Evolutionary conservation across 2,113 vertebrate genomes (phyloP).

Genomic region (Scortum barcoo): DNA sequence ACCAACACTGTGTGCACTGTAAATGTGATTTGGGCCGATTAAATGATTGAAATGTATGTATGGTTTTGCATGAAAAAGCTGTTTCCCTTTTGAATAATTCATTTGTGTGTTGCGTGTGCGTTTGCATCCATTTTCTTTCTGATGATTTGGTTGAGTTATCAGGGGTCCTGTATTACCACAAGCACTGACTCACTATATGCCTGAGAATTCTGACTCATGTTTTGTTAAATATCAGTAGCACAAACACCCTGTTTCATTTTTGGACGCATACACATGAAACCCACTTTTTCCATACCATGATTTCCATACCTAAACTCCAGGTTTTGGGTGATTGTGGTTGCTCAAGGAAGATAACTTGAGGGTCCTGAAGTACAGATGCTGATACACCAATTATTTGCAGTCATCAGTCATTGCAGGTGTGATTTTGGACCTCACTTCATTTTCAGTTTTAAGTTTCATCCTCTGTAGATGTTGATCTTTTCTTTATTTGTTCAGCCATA

Average conservation of each 20-base stretch:
- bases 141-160: slow-evolving; percentile 18
- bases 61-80: slow-evolving; percentile 63
- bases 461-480: no score
- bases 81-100: slow-evolving; percentile 63
- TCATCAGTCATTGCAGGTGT: no score
- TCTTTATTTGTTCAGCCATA: no score
- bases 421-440: no score
- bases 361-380: neutral
- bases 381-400: neutral
- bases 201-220: slow-evolving; percentile 4
- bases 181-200: neutral
- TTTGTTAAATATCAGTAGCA: slow-evolving; percentile 6
- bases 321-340: no score
- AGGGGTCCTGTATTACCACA: slow-evolving; percentile 21
- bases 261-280: neutral
- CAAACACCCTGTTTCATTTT: neutral
- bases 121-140: slow-evolving; percentile 17
- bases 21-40: slow-evolving; percentile 47
- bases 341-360: neutral
- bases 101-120: slow-evolving; percentile 34
- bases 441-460: no score
- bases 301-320: neutral
- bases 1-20: slow-evolving; percentile 16
- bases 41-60: slow-evolving; percentile 56
- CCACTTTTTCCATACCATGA: neutral